Evolutionary conservation across 1,140 invertebrate species (phyloP).

Genomic region (Drosophila arizonae): DNA sequence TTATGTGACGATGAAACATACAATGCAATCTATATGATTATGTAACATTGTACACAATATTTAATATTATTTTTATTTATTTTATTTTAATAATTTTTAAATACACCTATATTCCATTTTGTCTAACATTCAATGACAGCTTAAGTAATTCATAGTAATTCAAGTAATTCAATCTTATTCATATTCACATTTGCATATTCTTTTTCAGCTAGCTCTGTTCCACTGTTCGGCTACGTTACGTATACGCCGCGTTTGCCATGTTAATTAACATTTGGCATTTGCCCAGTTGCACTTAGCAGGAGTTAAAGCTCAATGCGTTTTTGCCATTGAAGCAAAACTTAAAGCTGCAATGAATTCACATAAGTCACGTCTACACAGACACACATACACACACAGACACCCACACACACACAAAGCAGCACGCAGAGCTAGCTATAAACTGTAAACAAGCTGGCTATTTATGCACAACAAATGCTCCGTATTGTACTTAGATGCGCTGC

Average conservation of each 20-base stretch:
- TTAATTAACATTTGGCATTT: conserved; percentile 41
- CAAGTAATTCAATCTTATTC: too few species aligned
- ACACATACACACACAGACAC: conserved; percentile 16
- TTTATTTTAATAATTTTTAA: too few species aligned
- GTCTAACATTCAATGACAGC: too few species aligned
- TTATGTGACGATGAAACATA: too few species aligned
- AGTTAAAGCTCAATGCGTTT: conserved; percentile 11
- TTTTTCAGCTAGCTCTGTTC: background rate
- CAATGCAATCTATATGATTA: too few species aligned
- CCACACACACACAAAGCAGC: conserved; percentile 11
- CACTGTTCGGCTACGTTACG: conserved; percentile 33
- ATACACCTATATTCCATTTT: too few species aligned
- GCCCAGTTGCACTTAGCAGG: conserved; percentile 11
- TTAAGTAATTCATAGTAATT: too few species aligned
- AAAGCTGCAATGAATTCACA: conserved; percentile 33
- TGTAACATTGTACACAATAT: too few species aligned
- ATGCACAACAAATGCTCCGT: conserved; percentile 53
- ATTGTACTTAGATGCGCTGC: conserved; percentile 30
- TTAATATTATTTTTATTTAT: too few species aligned
- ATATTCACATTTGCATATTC: too few species aligned
- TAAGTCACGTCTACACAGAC: conserved; percentile 40
- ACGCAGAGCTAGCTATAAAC: conserved; percentile 7
- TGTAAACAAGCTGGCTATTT: conserved; percentile 59
- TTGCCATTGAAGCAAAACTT: conserved; percentile 25
- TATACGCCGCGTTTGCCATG: conserved; percentile 44